These are phyloP conservation scores for Diloba caeruleocephala DNA, from an alignment of 2,888 invertebrate genomes.

Conservation along the genomic window DNA sequence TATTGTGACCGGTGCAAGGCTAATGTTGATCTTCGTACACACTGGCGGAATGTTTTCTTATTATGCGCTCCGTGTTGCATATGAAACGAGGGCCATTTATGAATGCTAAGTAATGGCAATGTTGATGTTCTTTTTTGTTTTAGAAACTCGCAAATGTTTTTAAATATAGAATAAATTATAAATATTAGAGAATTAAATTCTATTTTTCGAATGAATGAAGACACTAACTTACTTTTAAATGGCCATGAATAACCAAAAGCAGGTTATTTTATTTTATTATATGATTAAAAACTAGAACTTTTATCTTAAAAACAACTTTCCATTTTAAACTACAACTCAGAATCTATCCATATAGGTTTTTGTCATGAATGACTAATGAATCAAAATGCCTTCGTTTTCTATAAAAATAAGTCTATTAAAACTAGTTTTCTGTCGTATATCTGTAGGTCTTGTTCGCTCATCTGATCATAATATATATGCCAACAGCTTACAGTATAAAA, in stretches of 20 bases:
- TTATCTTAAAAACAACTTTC: slow-evolving; percentile 42
- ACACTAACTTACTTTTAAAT: slow-evolving; percentile 27
- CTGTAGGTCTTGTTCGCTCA: too few relatives aligned
- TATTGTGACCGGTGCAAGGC: slow-evolving; percentile 53
- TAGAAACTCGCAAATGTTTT: neutral
- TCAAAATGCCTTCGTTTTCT: neutral
- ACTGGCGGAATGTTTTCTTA: slow-evolving; percentile 29
- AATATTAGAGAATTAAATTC: too few relatives aligned
- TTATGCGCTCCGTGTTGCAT: slow-evolving; percentile 32
- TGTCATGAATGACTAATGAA: too few relatives aligned
- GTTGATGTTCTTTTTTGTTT: slow-evolving; percentile 1
- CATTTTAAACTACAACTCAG: slow-evolving; percentile 32
- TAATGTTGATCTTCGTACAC: slow-evolving; percentile 30
- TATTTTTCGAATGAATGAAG: slow-evolving; percentile 31
- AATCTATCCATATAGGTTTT: too few relatives aligned
- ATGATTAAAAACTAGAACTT: slow-evolving; percentile 17
- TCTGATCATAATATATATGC: too few relatives aligned
- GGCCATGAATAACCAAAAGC: neutral
- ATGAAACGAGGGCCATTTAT: slow-evolving; percentile 23
- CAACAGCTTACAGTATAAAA: too few relatives aligned
- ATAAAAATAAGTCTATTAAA: slow-evolving; percentile 21
- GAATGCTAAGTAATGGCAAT: slow-evolving; percentile 23
- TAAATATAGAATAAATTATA: too few relatives aligned
- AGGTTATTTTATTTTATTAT: slow-evolving; percentile 17
- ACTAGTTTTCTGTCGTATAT: too few relatives aligned